Evolutionary conservation across 2,113 vertebrate genomes (phyloP), one percentile per base, ranked within the genome.

Genomic region (Limanda limanda): DNA sequence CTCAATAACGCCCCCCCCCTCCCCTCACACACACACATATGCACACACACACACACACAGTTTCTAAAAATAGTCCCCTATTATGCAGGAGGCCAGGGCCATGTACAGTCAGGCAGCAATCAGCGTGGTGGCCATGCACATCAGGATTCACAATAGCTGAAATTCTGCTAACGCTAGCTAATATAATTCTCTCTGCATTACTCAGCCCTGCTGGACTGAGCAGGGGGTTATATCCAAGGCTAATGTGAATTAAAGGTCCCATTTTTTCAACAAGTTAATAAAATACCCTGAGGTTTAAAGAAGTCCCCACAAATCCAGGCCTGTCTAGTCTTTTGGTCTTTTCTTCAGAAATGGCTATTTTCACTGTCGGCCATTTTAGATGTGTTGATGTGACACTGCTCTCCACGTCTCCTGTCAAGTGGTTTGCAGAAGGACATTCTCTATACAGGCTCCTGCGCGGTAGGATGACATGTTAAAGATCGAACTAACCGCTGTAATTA

Each of bases 31-130:
- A 35, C 35, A 8, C 35, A 35, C 35, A 35, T 60, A 24, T 18
- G 24, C 75, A 35, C 69, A 25, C n/a, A 31, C 75, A 27, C 69
- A 35, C n/a, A 31, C 75, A 35, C 62, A 57, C 76, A 68, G 47
- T 37, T 75, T 88, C 93, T 94, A 94, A 94, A 94, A 94, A 94
- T 94, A 95, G 91, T 70, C 81, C 72, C 73, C 86, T 88, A 92
- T 94, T 93, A 93, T 91, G 86, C 88, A 82, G 76, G 84, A 93
- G 87, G 89, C 89, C 87, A 55, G 74, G 86, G 84, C 86, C 81
- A 73, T 88, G 79, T 91, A 92, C 86, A 91, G 85, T 90, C 89
- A 92, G 85, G 93, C 91, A 90, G 91, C 91, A 92, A 93, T 93
- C 88, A 90, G 85, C 88, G 92, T 82, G 83, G 92, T 70, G 89